Percentiles rank a stretch among this genome's conserved stretches.
Evolutionary conservation across 2,797 vertebrate genomes (phyloP).

Genomic region (Molossus molossus): DNA sequence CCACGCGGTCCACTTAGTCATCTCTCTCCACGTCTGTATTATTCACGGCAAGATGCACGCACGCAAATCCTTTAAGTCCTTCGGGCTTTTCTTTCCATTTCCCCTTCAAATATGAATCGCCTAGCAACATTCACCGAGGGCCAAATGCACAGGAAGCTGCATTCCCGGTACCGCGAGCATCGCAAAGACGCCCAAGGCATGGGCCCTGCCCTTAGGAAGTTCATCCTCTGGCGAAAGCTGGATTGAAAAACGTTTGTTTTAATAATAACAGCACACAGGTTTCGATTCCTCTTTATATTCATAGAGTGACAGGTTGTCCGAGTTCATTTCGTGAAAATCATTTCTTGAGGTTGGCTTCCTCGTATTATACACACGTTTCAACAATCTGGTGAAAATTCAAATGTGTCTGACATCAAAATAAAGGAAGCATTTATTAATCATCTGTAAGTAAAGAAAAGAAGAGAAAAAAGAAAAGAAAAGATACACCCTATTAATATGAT

Average conservation of each 20-base stretch:
- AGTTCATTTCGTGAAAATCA: background rate
- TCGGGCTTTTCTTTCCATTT: constrained; percentile 63
- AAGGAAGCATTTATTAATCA: constrained; percentile 16
- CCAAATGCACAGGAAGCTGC: background rate
- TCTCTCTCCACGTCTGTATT: constrained; percentile 28
- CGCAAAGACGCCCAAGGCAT: constrained; percentile 31
- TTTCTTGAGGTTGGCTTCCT: background rate
- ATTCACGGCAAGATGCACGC: constrained; percentile 54
- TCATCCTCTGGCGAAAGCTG: constrained; percentile 51
- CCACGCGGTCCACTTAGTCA: constrained; percentile 6
- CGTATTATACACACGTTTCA: background rate
- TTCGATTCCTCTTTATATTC: constrained; percentile 6
- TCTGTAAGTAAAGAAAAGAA: background rate
- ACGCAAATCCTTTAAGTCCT: constrained; percentile 47
- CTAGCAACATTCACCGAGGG: constrained; percentile 61
- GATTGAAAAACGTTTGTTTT: background rate
- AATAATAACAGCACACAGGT: constrained; percentile 7
- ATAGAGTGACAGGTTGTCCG: background rate
- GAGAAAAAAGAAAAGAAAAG: background rate
- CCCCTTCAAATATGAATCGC: constrained; percentile 68
- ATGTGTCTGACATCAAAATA: constrained; percentile 15
- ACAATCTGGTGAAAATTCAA: background rate
- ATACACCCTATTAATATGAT: background rate
- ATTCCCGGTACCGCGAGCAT: background rate
- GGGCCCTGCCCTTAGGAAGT: constrained; percentile 52